Conservation (phyloP, 2,888 invertebrate species). For the Eupeodes luniger region DNA sequence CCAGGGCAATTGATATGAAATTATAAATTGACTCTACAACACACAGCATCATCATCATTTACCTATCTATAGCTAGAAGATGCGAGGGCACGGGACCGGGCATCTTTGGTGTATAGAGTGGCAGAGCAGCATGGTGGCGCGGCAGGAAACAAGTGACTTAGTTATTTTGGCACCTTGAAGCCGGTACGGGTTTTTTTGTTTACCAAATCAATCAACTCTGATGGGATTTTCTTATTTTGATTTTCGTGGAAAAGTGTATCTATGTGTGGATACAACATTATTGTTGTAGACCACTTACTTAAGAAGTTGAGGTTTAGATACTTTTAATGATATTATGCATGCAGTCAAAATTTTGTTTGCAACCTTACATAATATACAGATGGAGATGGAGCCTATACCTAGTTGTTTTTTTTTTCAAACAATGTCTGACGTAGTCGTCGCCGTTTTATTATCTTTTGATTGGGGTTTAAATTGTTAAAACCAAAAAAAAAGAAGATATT, state of each 20-base stretch:
- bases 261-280: neutral
- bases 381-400: neutral
- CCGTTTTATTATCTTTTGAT: slow-evolving; percentile 39
- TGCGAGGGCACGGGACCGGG: slow-evolving; percentile 28
- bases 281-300: slow-evolving; percentile 60
- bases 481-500: slow-evolving; percentile 11
- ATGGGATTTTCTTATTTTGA: slow-evolving; percentile 49
- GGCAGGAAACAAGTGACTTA: slow-evolving; percentile 77
- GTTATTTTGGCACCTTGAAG: slow-evolving; percentile 77
- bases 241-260: slow-evolving; percentile 55
- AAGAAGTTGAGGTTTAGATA: slow-evolving; percentile 64
- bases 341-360: slow-evolving; percentile 37
- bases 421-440: slow-evolving; percentile 45
- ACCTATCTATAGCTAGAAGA: slow-evolving; percentile 3
- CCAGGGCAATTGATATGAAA: slow-evolving; percentile 57
- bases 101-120: slow-evolving; percentile 2
- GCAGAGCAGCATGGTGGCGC: slow-evolving; percentile 69
- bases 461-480: slow-evolving; percentile 33
- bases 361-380: neutral
- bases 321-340: slow-evolving; percentile 27
- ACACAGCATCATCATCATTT: neutral
- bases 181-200: slow-evolving; percentile 61
- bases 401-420: slow-evolving; percentile 4
- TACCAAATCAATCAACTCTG: slow-evolving; percentile 73
- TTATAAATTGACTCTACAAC: slow-evolving; percentile 67